These are phyloP conservation scores for Patiria miniata DNA, from an alignment of 35 echinoderm and acorn worm genomes.

Conservation along the genomic window DNA sequence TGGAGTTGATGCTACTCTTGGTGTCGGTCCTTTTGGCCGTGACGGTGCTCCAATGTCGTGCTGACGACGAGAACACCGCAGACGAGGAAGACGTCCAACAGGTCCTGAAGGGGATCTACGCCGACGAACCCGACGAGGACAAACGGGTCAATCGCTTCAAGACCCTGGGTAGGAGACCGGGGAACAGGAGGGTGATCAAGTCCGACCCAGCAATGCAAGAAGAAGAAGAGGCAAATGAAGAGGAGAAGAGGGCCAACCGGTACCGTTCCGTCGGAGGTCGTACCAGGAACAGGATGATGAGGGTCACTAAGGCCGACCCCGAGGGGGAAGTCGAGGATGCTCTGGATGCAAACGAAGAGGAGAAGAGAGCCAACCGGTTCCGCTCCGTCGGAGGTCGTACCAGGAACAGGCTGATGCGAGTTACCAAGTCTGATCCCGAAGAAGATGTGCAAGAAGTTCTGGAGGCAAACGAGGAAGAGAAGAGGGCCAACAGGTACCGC, in stretches of 20 bases:
- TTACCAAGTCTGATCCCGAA: not conserved
- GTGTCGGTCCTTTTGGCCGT: not conserved
- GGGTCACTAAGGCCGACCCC: not conserved
- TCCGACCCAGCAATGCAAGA: not conserved
- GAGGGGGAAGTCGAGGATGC: not conserved
- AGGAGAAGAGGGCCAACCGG: not conserved
- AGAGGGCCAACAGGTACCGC: not conserved
- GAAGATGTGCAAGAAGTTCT: not conserved
- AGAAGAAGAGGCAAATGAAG: not conserved
- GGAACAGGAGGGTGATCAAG: not conserved
- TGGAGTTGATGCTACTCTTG: not conserved
- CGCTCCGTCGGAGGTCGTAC: not conserved
- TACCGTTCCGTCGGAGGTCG: not conserved
- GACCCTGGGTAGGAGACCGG: not conserved
- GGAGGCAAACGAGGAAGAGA: not conserved
- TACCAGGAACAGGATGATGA: not conserved
- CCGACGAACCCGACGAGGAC: not conserved
- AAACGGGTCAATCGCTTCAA: constrained; percentile 9
- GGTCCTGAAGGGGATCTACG: not conserved
- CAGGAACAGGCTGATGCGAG: not conserved
- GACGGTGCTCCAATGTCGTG: not conserved
- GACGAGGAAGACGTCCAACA: not conserved
- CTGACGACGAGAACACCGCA: not conserved
- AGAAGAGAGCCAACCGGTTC: constrained; percentile 52
- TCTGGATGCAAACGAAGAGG: not conserved